These are phyloP conservation scores for Macaria liturata DNA, from an alignment of 2,888 invertebrate species.

Conservation along the genomic window DNA sequence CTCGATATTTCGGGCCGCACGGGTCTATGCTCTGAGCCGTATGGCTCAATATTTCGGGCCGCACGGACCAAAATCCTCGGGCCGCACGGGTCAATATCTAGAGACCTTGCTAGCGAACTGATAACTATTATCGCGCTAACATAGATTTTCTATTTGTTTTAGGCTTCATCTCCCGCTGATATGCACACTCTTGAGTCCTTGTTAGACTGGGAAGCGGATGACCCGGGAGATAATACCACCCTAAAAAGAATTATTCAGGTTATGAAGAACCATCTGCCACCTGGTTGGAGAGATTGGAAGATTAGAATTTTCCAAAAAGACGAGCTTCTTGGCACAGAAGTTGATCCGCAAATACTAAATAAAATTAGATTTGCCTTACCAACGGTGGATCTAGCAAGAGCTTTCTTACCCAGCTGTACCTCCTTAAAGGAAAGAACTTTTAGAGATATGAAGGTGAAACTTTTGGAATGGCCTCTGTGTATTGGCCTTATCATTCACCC, in stretches of 20 bases:
- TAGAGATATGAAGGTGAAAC: slow-evolving; percentile 33
- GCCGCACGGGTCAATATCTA: too few relatives aligned
- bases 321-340: too few relatives aligned
- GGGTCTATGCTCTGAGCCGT: too few relatives aligned
- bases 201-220: neutral
- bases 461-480: slow-evolving; percentile 40
- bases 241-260: neutral
- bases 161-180: too few relatives aligned
- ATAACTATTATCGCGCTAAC: too few relatives aligned
- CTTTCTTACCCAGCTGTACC: slow-evolving; percentile 40
- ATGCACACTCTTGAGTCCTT: slow-evolving; percentile 50
- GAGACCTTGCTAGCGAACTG: too few relatives aligned
- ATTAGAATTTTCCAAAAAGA: neutral
- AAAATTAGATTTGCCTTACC: too few relatives aligned
- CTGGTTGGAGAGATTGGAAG: neutral
- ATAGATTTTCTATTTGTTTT: too few relatives aligned
- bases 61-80: too few relatives aligned
- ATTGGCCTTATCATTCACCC: slow-evolving; percentile 30
- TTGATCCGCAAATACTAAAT: too few relatives aligned
- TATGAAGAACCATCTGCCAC: neutral
- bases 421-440: slow-evolving; percentile 38
- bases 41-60: too few relatives aligned
- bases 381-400: slow-evolving; percentile 32
- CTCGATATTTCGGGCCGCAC: too few relatives aligned
- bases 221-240: slow-evolving; percentile 10